Conservation (phyloP, 2,888 invertebrate genomes). For the Phoronis australis region DNA sequence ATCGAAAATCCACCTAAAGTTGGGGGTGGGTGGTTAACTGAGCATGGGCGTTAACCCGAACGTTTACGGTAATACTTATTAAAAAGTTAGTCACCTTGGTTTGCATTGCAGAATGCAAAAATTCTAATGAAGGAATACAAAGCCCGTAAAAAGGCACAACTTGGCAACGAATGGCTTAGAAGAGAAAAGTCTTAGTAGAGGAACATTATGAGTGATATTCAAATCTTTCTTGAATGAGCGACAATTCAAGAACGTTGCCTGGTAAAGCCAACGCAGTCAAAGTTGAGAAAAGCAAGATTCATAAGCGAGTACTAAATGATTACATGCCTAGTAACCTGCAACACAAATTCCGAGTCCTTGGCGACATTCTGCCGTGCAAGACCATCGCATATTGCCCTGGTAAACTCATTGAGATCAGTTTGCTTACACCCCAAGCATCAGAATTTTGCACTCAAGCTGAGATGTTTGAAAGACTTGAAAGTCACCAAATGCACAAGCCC, state of each 20-base stretch:
- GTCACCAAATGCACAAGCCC: no score
- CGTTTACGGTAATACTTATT: no score
- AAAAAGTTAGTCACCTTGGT: no score
- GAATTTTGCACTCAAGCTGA: no score
- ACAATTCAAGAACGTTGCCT: conserved; percentile 10
- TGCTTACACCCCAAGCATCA: conserved; percentile 6
- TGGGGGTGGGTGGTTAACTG: no score
- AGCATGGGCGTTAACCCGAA: no score
- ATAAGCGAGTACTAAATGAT: conserved; percentile 14
- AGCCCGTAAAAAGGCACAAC: conserved; percentile 6
- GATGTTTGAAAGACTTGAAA: no score
- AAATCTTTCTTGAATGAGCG: conserved; percentile 12
- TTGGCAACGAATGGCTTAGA: conserved; percentile 6
- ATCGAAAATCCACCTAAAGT: no score
- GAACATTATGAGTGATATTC: conserved; percentile 2
- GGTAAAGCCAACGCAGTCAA: conserved; percentile 13
- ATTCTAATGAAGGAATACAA: conserved; percentile 11
- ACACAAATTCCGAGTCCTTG: conserved; percentile 8
- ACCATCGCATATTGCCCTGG: conserved; percentile 6
- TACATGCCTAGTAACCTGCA: conserved; percentile 13
- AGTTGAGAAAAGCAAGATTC: conserved; percentile 4
- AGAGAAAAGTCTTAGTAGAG: conserved; percentile 3
- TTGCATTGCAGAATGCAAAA: no score
- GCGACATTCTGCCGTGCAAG: conserved; percentile 12
- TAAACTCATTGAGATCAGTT: conserved; percentile 2